Evolutionary conservation across 2,113 vertebrate species (phyloP).

Genomic region (Nothoprocta pentlandii): DNA sequence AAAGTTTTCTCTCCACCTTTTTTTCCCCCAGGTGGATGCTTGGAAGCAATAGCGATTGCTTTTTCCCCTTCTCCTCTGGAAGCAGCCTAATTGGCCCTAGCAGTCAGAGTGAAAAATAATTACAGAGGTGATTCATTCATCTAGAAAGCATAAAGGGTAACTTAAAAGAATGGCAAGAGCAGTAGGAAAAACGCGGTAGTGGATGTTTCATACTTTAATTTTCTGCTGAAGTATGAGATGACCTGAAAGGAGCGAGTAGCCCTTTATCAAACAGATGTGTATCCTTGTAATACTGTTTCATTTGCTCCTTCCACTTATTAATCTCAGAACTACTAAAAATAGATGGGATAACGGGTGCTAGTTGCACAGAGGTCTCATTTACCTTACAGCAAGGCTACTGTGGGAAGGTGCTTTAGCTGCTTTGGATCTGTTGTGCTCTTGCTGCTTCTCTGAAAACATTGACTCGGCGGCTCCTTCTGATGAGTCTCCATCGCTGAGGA

Average conservation of each 20-base stretch:
- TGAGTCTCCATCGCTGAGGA: conserved; percentile 20
- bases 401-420: neutral
- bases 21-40: conserved; percentile 31
- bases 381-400: conserved; percentile 10
- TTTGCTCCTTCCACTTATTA: conserved; percentile 2
- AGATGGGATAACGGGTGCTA: conserved; percentile 5
- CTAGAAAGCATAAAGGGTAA: conserved; percentile 39
- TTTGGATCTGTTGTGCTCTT: conserved; percentile 15
- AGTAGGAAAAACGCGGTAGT: neutral
- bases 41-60: conserved; percentile 52
- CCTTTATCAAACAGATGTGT: conserved; percentile 29
- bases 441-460: neutral
- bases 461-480: conserved; percentile 48
- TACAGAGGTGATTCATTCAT: conserved; percentile 42
- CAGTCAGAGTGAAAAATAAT: conserved; percentile 54
- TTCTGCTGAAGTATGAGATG: conserved; percentile 19
- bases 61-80: conserved; percentile 54
- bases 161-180: neutral
- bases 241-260: neutral
- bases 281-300: neutral
- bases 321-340: conserved; percentile 19
- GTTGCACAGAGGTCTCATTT: neutral
- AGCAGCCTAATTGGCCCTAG: conserved; percentile 61
- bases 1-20: neutral
- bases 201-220: conserved; percentile 16